A percentile compares a stretch with the other conserved stretches of the same genome.
Conservation (phyloP, 2,797 vertebrate species). For the Steatocranus sp. region DNA sequence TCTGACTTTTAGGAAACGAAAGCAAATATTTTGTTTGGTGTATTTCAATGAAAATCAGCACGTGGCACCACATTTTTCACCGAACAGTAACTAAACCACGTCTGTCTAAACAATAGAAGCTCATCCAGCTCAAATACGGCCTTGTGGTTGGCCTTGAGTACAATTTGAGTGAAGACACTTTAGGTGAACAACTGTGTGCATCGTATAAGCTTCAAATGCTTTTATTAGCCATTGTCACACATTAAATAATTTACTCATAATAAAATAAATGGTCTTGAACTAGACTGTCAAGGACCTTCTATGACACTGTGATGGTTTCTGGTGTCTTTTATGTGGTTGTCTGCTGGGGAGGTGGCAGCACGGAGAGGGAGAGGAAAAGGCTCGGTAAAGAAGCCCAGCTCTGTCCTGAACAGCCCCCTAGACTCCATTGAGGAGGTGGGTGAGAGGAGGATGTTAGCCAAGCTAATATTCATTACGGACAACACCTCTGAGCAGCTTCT, state of each 20-base stretch:
- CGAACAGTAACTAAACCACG: not conserved
- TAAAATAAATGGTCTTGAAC: not conserved
- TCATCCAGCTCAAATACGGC: not conserved
- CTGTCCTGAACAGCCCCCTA: not conserved
- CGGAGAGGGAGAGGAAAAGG: not conserved
- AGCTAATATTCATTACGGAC: not conserved
- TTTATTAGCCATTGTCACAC: not conserved
- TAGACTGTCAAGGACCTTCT: not conserved
- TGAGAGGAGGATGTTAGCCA: not conserved
- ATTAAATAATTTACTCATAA: not conserved
- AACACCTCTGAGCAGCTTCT: not conserved
- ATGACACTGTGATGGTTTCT: not conserved
- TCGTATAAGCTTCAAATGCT: not conserved
- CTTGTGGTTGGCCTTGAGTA: not conserved
- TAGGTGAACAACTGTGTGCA: not conserved
- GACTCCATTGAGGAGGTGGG: not conserved
- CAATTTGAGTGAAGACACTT: not conserved
- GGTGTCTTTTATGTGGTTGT: not conserved
- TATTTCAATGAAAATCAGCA: not conserved
- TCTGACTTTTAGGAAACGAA: not conserved
- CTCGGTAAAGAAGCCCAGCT: not conserved
- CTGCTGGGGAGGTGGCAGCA: not conserved
- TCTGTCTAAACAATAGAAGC: not conserved
- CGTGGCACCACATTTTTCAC: not conserved
- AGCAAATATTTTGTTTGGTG: not conserved